phyloP scores from a whole-genome alignment of 2,113 vertebrate genomes.

The Mola mola region DNA sequence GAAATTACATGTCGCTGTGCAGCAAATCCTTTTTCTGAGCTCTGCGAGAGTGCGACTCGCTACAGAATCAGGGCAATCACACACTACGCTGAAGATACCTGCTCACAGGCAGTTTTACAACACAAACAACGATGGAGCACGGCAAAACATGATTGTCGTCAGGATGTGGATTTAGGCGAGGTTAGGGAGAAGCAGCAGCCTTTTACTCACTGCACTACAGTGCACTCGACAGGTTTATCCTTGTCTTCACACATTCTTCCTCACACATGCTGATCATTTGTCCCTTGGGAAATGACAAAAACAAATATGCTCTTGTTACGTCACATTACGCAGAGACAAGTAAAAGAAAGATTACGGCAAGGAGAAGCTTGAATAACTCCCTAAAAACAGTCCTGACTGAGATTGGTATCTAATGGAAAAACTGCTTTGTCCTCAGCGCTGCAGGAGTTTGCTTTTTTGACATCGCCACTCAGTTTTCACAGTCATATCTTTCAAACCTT shows the following conservation, averaged over 20 bases:
- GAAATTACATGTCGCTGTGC: conserved; percentile 47
- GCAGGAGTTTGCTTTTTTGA: conserved; percentile 23
- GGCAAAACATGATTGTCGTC: conserved; percentile 66
- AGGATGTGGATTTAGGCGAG: conserved; percentile 35
- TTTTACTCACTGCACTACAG: conserved; percentile 21
- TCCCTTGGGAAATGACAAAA: conserved; percentile 36
- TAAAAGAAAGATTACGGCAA: conserved; percentile 14
- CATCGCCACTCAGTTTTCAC: not conserved
- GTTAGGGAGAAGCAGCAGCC: conserved; percentile 30
- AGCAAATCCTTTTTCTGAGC: conserved; percentile 57
- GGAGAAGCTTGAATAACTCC: conserved; percentile 28
- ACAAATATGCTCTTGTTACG: conserved; percentile 45
- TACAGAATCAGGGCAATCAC: conserved; percentile 36
- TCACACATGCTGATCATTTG: conserved; percentile 12
- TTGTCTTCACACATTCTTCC: not conserved
- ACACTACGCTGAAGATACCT: conserved; percentile 23
- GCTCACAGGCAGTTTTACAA: conserved; percentile 28
- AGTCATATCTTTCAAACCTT: conserved; percentile 27
- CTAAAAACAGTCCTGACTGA: conserved; percentile 31
- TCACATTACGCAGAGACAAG: conserved; percentile 54
- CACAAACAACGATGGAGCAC: conserved; percentile 40
- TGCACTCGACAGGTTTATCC: conserved; percentile 30
- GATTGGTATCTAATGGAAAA: not conserved
- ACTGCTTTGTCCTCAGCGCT: conserved; percentile 20
- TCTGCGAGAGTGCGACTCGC: conserved; percentile 40